Percentiles rank a stretch among this genome's conserved stretches.
phyloP scores from a whole-genome alignment of 2,888 invertebrate species.

The Agriopis leucophaearia region DNA sequence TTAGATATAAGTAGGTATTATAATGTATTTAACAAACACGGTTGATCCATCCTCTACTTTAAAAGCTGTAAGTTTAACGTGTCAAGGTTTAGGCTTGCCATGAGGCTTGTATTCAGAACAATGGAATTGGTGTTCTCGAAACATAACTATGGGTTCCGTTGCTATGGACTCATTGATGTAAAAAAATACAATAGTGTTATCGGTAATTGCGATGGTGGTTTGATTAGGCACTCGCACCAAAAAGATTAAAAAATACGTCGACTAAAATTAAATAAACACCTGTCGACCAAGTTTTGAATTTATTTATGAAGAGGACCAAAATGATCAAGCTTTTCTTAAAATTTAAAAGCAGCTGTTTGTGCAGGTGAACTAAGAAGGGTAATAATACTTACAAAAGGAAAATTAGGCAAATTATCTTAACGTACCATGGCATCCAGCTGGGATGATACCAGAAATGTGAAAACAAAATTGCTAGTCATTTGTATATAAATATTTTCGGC shows the following conservation, averaged over 20 bases:
- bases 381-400: too few relatives aligned
- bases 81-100: slow-evolving; percentile 19
- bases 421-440: too few relatives aligned
- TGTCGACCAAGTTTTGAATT: neutral
- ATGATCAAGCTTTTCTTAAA: neutral
- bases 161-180: slow-evolving; percentile 19
- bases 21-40: neutral
- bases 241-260: neutral
- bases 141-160: slow-evolving; percentile 40
- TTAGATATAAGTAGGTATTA: neutral
- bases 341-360: slow-evolving; percentile 3
- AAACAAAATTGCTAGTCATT: too few relatives aligned
- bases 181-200: slow-evolving; percentile 18
- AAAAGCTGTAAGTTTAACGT: slow-evolving; percentile 12
- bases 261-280: neutral
- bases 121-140: slow-evolving; percentile 43
- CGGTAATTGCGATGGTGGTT: slow-evolving; percentile 39
- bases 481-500: too few relatives aligned
- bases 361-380: neutral
- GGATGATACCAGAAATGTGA: too few relatives aligned
- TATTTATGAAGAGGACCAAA: neutral
- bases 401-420: too few relatives aligned
- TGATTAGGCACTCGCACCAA: slow-evolving; percentile 21
- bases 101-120: slow-evolving; percentile 37
- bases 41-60: slow-evolving; percentile 2